These are phyloP conservation scores for Sylvicola cinctus DNA, from an alignment of 2,888 invertebrate species.

Conservation along the genomic window DNA sequence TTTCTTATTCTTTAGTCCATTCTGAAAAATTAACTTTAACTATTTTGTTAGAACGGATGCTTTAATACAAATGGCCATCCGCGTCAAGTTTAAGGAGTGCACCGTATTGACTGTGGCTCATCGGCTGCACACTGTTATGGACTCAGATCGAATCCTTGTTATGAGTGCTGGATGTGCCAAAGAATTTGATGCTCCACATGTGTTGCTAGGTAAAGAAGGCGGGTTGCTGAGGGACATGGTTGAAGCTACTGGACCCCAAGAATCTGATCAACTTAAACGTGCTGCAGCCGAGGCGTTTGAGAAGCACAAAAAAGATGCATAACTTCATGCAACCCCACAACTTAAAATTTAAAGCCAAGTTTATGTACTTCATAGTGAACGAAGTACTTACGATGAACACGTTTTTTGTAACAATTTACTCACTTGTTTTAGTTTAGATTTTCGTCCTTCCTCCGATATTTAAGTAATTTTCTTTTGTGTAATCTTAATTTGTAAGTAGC, in stretches of 20 bases:
- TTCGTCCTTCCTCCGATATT: too few species aligned
- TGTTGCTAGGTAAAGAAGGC: conserved; percentile 35
- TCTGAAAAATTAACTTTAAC: conserved; percentile 46
- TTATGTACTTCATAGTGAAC: too few species aligned
- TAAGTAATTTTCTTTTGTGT: too few species aligned
- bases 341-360: too few species aligned
- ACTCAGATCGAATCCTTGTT: conserved; percentile 72
- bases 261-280: conserved; percentile 3
- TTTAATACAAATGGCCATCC: conserved; percentile 66
- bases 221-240: conserved; percentile 49
- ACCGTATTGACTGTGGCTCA: conserved; percentile 85
- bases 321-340: too few species aligned
- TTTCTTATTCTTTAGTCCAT: conserved; percentile 27
- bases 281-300: neutral
- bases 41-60: conserved; percentile 48
- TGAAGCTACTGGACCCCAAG: conserved; percentile 37
- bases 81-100: conserved; percentile 56
- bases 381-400: too few species aligned
- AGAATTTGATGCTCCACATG: conserved; percentile 50
- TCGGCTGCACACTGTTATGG: conserved; percentile 81
- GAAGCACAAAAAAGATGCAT: neutral
- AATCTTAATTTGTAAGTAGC: too few species aligned
- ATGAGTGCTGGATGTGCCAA: conserved; percentile 62
- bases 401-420: too few species aligned
- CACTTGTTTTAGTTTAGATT: too few species aligned